Conservation (phyloP, 1,140 invertebrate species). For the Achroia grisella region DNA sequence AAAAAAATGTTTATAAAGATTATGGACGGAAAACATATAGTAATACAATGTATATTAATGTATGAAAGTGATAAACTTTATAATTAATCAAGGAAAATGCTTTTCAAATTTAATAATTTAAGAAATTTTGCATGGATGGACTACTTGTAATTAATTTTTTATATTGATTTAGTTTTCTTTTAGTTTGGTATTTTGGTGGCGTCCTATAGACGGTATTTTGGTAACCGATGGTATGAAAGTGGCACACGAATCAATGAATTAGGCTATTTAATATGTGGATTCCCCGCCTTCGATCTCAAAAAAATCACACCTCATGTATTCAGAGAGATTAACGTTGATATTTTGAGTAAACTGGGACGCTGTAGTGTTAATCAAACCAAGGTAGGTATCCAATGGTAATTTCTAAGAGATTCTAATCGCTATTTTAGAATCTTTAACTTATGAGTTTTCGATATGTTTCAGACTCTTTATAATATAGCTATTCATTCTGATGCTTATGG, state of each 20-base stretch:
- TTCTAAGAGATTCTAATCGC: not conserved
- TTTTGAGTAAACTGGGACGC: constrained; percentile 36
- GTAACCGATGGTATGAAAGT: constrained; percentile 38
- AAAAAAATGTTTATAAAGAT: too few species aligned
- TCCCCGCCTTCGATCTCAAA: constrained; percentile 36
- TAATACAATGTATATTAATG: constrained; percentile 1
- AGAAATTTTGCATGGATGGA: too few species aligned
- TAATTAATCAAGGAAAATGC: too few species aligned
- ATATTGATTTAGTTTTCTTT: constrained; percentile 8
- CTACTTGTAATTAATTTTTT: too few species aligned
- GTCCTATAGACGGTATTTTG: constrained; percentile 50
- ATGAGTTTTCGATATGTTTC: constrained; percentile 14
- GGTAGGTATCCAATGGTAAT: constrained; percentile 19
- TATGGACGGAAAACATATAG: too few species aligned
- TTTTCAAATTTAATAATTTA: too few species aligned
- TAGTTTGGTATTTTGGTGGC: constrained; percentile 54
- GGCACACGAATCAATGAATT: constrained; percentile 46
- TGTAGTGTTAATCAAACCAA: constrained; percentile 43
- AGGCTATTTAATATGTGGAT: constrained; percentile 54
- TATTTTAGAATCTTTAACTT: not conserved
- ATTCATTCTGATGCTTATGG: constrained; percentile 42
- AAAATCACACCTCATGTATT: constrained; percentile 43
- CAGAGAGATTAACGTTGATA: constrained; percentile 37
- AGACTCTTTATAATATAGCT: constrained; percentile 53
- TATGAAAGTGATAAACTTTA: constrained; percentile 1